These are phyloP conservation scores for Stenodera caucasica DNA, from an alignment of 2,888 invertebrate species.

Conservation along the genomic window DNA sequence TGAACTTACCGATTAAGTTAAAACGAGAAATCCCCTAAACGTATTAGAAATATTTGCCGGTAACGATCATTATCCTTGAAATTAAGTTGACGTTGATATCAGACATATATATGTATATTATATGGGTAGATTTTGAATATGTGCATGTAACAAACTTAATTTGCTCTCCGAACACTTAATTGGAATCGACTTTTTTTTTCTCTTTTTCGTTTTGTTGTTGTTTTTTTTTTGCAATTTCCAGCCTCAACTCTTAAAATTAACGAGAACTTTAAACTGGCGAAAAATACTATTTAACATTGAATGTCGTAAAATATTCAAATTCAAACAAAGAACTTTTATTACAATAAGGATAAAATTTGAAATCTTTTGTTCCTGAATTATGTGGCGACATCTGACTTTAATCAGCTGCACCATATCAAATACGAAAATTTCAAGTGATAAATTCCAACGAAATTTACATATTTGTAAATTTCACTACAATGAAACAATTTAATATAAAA, in stretches of 20 bases:
- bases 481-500: conserved; percentile 3
- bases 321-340: conserved; percentile 7
- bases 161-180: conserved; percentile 35
- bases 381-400: conserved; percentile 1
- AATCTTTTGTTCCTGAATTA: neutral
- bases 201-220: too few relatives aligned
- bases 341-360: neutral
- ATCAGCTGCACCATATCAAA: neutral
- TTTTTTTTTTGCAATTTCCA: too few relatives aligned
- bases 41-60: conserved; percentile 32
- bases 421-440: neutral
- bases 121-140: conserved; percentile 21
- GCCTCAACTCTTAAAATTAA: neutral
- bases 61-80: conserved; percentile 29
- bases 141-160: conserved; percentile 36
- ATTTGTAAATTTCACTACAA: neutral
- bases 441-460: neutral
- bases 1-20: conserved; percentile 35
- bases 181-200: conserved; percentile 23
- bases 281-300: neutral
- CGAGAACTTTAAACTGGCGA: neutral
- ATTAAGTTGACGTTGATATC: conserved; percentile 33
- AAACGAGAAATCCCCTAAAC: conserved; percentile 32
- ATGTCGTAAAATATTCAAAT: neutral
- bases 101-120: conserved; percentile 18